Base-by-base conservation (phyloP, 2,797 vertebrate genomes). In the Cuculus canorus region DNA sequence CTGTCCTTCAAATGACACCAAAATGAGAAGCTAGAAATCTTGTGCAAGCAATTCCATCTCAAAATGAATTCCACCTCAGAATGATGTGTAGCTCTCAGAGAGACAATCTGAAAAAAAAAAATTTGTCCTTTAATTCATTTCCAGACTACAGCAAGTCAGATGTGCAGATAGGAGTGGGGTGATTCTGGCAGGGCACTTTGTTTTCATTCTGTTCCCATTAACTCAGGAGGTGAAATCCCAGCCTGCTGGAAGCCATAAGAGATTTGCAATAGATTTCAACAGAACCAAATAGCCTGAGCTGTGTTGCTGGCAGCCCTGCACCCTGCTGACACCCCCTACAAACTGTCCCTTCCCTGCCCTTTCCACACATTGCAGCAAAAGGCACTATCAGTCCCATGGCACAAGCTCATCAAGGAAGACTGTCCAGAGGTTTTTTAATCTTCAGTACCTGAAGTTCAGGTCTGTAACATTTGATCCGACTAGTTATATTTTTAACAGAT, bases 191-290 rank as follows among this genome's bases (percentile, higher is more conserved):
- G 52, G 33, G 48, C 30, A 56, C 10, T 82, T 82, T 41, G 11
- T 82, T 94, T 94, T 82, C 28, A 63, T 90, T 86, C 41, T 66
- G 13, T 76, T 88, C 7, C 39, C 41, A n/a, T 77, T 86, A 82
- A 64, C 15, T 70, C 39, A 41, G 47, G 27, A 88, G 41, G 23
- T 69, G 63, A 95, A 95, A 88, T 60, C 25, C 18, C 65, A 61
- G 47, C 16, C 28, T 48, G 11, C 47, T 80, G 25, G n/a, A 94
- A 86, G 37, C 43, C 52, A 84, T 84, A 47, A 7, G 11, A 87
- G 12, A 60, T 88, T 71, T 84, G 37, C 39, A 50, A 33, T 13
- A 82, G 43, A 37, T 84, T 88, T 80, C 21, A 60, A 43, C 12
- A 30, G 63, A 80, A 66, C 3, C 30, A 86, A 56, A 50, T 9